These are phyloP conservation scores for Fregata magnificens DNA, from an alignment of 2,113 vertebrate species.

Conservation along the genomic window DNA sequence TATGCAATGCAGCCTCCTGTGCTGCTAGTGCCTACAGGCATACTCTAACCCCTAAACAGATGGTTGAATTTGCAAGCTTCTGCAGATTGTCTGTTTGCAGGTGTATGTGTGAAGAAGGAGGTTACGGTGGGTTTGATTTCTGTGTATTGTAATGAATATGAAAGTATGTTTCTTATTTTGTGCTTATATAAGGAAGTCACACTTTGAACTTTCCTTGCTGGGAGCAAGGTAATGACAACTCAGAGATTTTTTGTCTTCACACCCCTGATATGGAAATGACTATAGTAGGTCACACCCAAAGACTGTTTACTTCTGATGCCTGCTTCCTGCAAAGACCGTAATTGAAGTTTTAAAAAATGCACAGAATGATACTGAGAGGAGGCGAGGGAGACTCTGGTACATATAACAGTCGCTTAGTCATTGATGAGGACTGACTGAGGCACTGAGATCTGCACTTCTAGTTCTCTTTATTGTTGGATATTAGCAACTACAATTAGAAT, in stretches of 20 bases:
- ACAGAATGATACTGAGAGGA: background rate
- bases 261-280: background rate
- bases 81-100: background rate
- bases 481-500: background rate
- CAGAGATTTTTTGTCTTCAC: background rate
- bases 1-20: background rate
- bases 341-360: background rate
- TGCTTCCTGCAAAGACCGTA: background rate
- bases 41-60: background rate
- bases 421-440: background rate
- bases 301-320: background rate
- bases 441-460: background rate
- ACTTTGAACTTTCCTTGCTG: background rate
- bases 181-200: background rate
- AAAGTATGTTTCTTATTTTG: background rate
- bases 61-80: background rate
- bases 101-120: background rate
- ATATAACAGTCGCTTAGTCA: background rate
- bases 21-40: background rate
- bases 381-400: background rate
- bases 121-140: background rate
- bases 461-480: background rate
- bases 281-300: background rate
- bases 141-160: background rate
- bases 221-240: background rate